A percentile compares a stretch with the other conserved stretches of the same genome.
These are phyloP conservation scores for Carabus problematicus DNA, from an alignment of 2,888 invertebrate genomes.

Conservation along the genomic window DNA sequence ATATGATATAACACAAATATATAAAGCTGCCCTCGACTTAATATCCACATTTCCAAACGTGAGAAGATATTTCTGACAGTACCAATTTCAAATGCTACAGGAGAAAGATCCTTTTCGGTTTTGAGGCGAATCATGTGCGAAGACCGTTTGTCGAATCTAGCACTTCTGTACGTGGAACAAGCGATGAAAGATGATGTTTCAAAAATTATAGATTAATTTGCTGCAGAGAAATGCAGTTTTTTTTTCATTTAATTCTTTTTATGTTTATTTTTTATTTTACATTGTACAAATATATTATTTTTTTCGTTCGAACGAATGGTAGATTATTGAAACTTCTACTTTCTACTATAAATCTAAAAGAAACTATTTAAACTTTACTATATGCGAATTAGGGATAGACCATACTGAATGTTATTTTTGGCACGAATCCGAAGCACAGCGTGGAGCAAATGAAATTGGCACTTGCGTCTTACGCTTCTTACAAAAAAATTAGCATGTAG, in stretches of 20 bases:
- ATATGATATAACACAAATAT: no score
- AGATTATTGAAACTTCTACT: conserved; percentile 1
- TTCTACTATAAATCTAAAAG: not conserved
- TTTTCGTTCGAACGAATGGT: no score
- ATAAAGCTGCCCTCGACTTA: conserved; percentile 11
- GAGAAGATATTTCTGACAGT: not conserved
- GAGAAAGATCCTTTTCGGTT: no score
- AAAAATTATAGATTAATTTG: no score
- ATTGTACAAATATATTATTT: not conserved
- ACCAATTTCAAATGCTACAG: conserved; percentile 6
- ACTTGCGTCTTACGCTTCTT: no score
- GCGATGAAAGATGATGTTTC: no score
- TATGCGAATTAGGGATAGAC: conserved; percentile 5
- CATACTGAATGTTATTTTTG: conserved; percentile 4
- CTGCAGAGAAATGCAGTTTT: not conserved
- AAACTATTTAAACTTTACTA: conserved; percentile 2
- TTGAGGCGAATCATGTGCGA: not conserved
- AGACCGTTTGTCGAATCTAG: conserved; percentile 6
- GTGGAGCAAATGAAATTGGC: conserved; percentile 11
- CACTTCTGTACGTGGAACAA: conserved; percentile 3
- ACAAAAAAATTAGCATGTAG: no score
- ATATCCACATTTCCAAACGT: conserved; percentile 8
- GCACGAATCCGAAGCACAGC: not conserved
- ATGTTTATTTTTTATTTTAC: no score
- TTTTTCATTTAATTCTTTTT: no score